phyloP scores from a whole-genome alignment of 2,888 invertebrate species.

The Parnassius apollo region DNA sequence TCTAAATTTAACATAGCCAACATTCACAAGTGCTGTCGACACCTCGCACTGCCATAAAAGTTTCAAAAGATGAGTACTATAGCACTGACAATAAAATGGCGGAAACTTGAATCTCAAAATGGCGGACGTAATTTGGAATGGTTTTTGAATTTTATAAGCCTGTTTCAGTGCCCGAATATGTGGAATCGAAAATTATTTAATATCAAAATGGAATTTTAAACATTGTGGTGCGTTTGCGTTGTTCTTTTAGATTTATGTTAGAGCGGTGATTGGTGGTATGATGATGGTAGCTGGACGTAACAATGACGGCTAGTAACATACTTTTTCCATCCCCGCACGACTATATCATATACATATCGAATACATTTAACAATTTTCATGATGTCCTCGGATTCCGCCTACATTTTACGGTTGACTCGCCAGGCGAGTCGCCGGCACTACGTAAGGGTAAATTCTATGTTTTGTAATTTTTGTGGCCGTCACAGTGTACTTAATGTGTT shows the following conservation, averaged over 20 bases:
- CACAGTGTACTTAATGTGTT: no score
- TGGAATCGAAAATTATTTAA: not conserved
- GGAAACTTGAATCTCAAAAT: constrained; percentile 1
- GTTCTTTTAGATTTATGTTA: not conserved
- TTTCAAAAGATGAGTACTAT: not conserved
- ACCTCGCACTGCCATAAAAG: constrained; percentile 2
- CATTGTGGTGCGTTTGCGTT: not conserved
- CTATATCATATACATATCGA: constrained; percentile 28
- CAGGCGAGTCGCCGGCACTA: no score
- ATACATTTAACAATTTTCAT: constrained; percentile 46
- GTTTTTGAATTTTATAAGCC: not conserved
- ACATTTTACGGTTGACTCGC: no score
- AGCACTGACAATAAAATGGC: not conserved
- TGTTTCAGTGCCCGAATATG: constrained; percentile 1
- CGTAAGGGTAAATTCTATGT: no score
- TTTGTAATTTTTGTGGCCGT: no score
- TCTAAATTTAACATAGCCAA: not conserved
- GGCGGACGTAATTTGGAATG: not conserved
- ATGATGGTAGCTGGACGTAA: constrained; percentile 1
- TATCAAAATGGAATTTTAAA: not conserved
- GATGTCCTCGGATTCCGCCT: no score
- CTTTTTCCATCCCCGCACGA: constrained; percentile 21
- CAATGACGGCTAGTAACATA: not conserved
- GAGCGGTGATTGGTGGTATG: not conserved
- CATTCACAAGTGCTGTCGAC: not conserved